Base-by-base conservation (phyloP, 2,113 vertebrate species). In the Gobius niger region DNA sequence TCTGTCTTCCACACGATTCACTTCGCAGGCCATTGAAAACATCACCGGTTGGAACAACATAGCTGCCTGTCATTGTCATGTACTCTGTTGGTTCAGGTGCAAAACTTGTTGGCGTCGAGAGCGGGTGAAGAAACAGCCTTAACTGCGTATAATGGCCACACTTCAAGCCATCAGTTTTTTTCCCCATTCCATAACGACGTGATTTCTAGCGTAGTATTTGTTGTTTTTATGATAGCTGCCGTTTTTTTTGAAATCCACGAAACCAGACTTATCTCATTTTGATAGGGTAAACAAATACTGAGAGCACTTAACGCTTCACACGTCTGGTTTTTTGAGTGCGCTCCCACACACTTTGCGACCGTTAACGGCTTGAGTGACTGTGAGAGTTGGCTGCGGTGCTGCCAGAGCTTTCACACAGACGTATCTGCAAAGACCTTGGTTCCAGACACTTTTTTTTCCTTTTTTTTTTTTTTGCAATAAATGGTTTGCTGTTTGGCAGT, bases 231-330 rank as follows among this genome's bases (percentile, higher is more conserved):
- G 34, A 60, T 60, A n/a, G 14, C 7, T n/a, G 57, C 42, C 7
- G 13, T 59, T 41, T 41, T 34, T 34, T 34, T 41, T 42, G 12
- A n/a, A 60, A 42, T 44, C 52, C n/a, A 9, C 3, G 15, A 60
- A 65, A 50, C 70, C 67, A 68, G 70, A 42, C 67, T 73, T 69
- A 75, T 79, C 75, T 60, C 10, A 34, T 51, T 63, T 63, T 80
- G 82, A 89, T 73, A 84, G 57, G 66, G 67, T 86, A 63, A 81
- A 64, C 56, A 87, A 87, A 87, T 19, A 83, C 44, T 63, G 59
- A 15, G 65, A 57, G 65, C 54, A 53, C 60, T 68, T 24, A 62
- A 47, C 60, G 66, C 70, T 61, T 72, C 15, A 50, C 7, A 19
- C 14, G 54, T 46, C 40, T 46, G 44, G 52, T 65, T 82, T 65